Conservation (phyloP, 2,113 vertebrate species). For the Felis catus region DNA sequence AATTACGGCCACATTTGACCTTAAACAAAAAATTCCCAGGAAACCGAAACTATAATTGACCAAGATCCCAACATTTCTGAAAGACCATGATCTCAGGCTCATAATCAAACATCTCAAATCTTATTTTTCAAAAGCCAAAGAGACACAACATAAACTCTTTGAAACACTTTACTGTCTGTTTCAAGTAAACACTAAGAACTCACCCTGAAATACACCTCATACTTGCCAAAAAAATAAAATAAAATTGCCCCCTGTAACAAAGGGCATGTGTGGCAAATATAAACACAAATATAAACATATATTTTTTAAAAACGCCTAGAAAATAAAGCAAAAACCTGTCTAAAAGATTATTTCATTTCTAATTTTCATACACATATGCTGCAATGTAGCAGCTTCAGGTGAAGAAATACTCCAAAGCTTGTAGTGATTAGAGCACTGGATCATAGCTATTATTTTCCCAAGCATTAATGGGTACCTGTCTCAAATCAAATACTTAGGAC, state of each 20-base stretch:
- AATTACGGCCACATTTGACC: constrained; percentile 38
- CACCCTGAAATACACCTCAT: neutral
- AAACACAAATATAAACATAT: neutral
- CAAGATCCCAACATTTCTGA: neutral
- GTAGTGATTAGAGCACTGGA: neutral
- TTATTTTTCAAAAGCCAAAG: neutral
- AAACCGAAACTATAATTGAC: constrained; percentile 53
- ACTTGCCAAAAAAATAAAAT: neutral
- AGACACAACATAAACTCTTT: neutral
- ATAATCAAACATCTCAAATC: constrained; percentile 38
- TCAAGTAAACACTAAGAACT: constrained; percentile 46
- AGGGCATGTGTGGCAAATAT: neutral
- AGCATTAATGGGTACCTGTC: neutral
- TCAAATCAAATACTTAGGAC: constrained; percentile 28
- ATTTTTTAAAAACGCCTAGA: neutral
- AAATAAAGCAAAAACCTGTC: constrained; percentile 31
- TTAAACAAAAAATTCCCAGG: constrained; percentile 48
- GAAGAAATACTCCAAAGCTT: constrained; percentile 16
- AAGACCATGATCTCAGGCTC: neutral
- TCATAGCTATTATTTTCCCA: neutral
- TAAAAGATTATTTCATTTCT: constrained; percentile 9
- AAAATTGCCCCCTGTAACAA: neutral
- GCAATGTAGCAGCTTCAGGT: neutral
- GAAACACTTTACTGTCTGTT: constrained; percentile 12
- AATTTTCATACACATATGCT: constrained; percentile 4